These are phyloP conservation scores for Aphaenogaster rudis DNA, from an alignment of 1,140 invertebrate species.

Conservation along the genomic window DNA sequence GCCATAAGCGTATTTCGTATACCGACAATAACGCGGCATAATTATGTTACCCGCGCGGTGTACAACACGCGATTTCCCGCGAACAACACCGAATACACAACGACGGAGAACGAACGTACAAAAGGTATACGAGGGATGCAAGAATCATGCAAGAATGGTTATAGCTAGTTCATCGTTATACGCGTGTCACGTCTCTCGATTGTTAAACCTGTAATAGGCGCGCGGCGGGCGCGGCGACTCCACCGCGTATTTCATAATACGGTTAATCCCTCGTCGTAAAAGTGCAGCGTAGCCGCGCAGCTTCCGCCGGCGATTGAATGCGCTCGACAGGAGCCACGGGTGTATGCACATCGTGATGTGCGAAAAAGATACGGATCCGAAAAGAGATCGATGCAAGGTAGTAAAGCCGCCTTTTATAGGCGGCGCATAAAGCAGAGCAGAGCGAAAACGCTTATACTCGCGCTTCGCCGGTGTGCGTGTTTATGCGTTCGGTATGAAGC, in stretches of 20 bases:
- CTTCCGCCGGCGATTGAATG: conserved; percentile 40
- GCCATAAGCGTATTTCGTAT: conserved; percentile 5
- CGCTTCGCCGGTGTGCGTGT: conserved; percentile 61
- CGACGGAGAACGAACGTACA: not conserved
- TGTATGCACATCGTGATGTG: conserved; percentile 31
- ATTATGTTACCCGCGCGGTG: not conserved
- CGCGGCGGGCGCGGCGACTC: not conserved
- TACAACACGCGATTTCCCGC: not conserved
- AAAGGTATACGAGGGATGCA: not conserved
- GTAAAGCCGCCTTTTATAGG: conserved; percentile 71
- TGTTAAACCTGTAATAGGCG: not conserved
- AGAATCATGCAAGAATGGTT: not conserved
- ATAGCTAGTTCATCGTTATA: conserved; percentile 2
- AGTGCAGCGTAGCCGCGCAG: conserved; percentile 2
- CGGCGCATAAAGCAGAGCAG: conserved; percentile 67
- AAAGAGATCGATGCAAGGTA: conserved; percentile 71
- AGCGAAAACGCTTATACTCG: conserved; percentile 69
- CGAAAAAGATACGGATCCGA: conserved; percentile 66
- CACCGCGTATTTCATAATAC: conserved; percentile 3
- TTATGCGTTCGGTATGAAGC: conserved; percentile 72
- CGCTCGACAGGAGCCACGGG: conserved; percentile 31
- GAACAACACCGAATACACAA: not conserved
- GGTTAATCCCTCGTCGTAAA: conserved; percentile 31
- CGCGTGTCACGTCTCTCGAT: not conserved
- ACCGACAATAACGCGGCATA: not conserved